Conservation (phyloP, 2,888 invertebrate genomes). For the Salpingus planirostris region DNA sequence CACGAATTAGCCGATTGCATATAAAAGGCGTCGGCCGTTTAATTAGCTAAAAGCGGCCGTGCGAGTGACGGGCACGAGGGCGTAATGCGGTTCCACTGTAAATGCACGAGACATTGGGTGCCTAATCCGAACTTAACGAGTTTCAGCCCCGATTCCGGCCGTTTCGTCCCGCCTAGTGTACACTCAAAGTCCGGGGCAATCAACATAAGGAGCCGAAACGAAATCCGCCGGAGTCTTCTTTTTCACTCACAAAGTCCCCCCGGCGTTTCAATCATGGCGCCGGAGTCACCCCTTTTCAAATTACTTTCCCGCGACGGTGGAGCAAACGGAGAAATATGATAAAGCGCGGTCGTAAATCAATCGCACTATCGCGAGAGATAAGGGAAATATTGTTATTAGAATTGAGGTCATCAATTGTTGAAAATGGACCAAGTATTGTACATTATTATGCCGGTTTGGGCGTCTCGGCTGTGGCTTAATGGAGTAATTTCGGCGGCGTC, state of each 20-base stretch:
- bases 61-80: constrained; percentile 21
- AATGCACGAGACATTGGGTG: constrained; percentile 36
- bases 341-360: too few relatives aligned
- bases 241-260: constrained; percentile 39
- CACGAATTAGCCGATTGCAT: too few relatives aligned
- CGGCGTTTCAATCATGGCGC: constrained; percentile 6
- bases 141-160: constrained; percentile 30
- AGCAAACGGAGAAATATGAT: too few relatives aligned
- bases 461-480: too few relatives aligned
- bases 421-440: too few relatives aligned
- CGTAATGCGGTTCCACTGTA: constrained; percentile 24
- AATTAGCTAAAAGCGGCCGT: constrained; percentile 33
- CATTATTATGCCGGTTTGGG: too few relatives aligned
- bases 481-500: too few relatives aligned
- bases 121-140: constrained; percentile 42
- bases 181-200: constrained; percentile 29
- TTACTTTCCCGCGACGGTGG: too few relatives aligned
- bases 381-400: too few relatives aligned
- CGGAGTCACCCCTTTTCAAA: neutral
- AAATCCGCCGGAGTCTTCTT: constrained; percentile 33
- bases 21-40: too few relatives aligned
- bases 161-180: constrained; percentile 22
- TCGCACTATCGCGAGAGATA: too few relatives aligned
- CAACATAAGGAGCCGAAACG: constrained; percentile 37
- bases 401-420: too few relatives aligned